A percentile compares a stretch with the other conserved stretches of the same genome.
Evolutionary conservation across 2,113 vertebrate species (phyloP).

Genomic region (Saccopteryx bilineata): DNA sequence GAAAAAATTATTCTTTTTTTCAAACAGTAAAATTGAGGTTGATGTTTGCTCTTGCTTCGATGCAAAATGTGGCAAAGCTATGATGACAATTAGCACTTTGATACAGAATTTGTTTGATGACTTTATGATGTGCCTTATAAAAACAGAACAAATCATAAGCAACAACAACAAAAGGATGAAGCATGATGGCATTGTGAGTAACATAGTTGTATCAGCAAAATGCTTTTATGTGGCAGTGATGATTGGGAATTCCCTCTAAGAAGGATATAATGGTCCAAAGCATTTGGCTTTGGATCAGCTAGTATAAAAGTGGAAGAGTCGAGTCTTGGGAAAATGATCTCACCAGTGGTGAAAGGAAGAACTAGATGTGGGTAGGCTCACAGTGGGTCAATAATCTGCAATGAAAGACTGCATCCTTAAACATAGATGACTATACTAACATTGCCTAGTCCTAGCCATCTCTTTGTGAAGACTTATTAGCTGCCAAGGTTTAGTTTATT

Average conservation of each 20-base stretch:
- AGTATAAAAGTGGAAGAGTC: constrained; percentile 46
- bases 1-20: not conserved
- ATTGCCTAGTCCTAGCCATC: constrained; percentile 41
- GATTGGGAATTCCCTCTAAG: not conserved
- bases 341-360: not conserved
- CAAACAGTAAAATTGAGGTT: not conserved
- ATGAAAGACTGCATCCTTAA: constrained; percentile 20
- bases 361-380: not conserved
- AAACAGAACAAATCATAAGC: not conserved
- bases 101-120: not conserved
- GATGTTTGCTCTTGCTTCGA: not conserved
- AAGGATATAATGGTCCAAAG: not conserved
- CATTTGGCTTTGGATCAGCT: not conserved
- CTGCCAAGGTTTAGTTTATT: not conserved
- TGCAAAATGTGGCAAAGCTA: not conserved
- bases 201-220: not conserved
- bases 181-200: not conserved
- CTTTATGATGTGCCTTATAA: not conserved
- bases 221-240: not conserved
- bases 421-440: constrained; percentile 34
- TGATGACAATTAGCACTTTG: not conserved
- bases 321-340: constrained; percentile 46
- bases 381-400: constrained; percentile 47
- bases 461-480: constrained; percentile 6
- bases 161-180: not conserved